Percentiles rank a stretch among this genome's conserved stretches.
Conservation (phyloP, 1,140 invertebrate species). For the Drosophila cardini region DNA sequence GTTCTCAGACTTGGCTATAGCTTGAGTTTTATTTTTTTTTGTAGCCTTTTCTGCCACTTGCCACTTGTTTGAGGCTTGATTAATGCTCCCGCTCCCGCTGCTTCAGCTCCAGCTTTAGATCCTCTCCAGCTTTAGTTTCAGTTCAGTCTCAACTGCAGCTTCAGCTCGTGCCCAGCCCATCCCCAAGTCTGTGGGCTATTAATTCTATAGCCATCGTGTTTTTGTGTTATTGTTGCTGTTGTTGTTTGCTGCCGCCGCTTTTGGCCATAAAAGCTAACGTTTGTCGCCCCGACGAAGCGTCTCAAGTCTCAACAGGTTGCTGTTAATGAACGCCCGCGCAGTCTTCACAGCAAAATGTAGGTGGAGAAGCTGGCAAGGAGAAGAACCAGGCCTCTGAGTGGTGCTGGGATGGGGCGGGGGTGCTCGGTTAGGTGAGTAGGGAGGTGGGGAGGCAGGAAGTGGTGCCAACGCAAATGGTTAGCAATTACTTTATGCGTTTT, state of each 20-base stretch:
- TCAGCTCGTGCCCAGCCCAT: conserved; percentile 50
- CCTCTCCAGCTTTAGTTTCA: conserved; percentile 38
- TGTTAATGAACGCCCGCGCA: conserved; percentile 81
- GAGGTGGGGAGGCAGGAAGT: conserved; percentile 11
- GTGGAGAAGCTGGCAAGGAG: conserved; percentile 1
- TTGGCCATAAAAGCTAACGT: conserved; percentile 73
- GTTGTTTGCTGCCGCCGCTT: conserved; percentile 30
- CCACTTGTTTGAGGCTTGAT: conserved; percentile 62
- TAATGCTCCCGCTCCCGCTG: conserved; percentile 68
- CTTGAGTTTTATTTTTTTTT: conserved; percentile 36
- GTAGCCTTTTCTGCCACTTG: conserved; percentile 20
- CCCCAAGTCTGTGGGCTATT: conserved; percentile 46
- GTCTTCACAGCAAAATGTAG: conserved; percentile 7
- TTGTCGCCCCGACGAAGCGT: conserved; percentile 66
- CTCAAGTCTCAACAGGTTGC: conserved; percentile 73
- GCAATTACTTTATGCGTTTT: conserved; percentile 81
- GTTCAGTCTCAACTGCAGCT: not conserved
- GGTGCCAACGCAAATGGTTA: conserved; percentile 81
- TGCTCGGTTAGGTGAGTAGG: not conserved
- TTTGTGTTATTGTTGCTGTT: conserved; percentile 15
- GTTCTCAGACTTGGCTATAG: conserved; percentile 32
- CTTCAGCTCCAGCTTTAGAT: conserved; percentile 18
- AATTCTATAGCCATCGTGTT: conserved; percentile 45
- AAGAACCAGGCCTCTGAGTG: conserved; percentile 3
- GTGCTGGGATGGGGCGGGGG: not conserved